These are phyloP conservation scores for Pseudomugil tenellus DNA, from an alignment of 2,797 vertebrate species.

Conservation along the genomic window DNA sequence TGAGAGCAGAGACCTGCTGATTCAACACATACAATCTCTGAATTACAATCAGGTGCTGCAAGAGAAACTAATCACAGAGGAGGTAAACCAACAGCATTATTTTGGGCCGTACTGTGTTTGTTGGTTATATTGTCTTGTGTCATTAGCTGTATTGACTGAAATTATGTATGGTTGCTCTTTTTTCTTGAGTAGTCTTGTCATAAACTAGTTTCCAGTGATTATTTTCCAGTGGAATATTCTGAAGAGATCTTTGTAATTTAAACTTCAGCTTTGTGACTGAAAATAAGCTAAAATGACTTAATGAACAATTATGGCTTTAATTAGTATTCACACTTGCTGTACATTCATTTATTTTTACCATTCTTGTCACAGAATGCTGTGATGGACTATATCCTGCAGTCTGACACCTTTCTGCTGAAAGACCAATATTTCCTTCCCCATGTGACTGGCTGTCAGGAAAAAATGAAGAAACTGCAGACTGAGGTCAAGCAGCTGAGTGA, in stretches of 20 bases:
- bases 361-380: conserved; percentile 67
- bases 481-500: conserved; percentile 53
- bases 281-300: too few species aligned
- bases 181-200: neutral
- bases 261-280: too few species aligned
- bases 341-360: neutral
- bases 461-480: conserved; percentile 53
- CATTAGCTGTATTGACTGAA: neutral
- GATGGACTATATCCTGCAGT: conserved; percentile 69
- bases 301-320: neutral
- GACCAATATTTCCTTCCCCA: conserved; percentile 62
- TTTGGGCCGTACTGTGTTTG: neutral
- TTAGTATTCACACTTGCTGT: neutral
- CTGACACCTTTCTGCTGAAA: conserved; percentile 46
- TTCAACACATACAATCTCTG: conserved; percentile 65
- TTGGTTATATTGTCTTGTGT: neutral
- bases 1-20: conserved; percentile 73
- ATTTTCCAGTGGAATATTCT: neutral
- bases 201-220: neutral
- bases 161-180: neutral
- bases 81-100: conserved; percentile 72
- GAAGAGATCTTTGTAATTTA: too few species aligned
- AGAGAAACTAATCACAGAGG: conserved; percentile 65
- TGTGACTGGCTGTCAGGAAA: conserved; percentile 49
- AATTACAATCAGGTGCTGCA: conserved; percentile 70